Percentiles rank a stretch among this genome's conserved stretches.
Conservation (phyloP, 2,113 vertebrate species). For the Phocoena phocoena region DNA sequence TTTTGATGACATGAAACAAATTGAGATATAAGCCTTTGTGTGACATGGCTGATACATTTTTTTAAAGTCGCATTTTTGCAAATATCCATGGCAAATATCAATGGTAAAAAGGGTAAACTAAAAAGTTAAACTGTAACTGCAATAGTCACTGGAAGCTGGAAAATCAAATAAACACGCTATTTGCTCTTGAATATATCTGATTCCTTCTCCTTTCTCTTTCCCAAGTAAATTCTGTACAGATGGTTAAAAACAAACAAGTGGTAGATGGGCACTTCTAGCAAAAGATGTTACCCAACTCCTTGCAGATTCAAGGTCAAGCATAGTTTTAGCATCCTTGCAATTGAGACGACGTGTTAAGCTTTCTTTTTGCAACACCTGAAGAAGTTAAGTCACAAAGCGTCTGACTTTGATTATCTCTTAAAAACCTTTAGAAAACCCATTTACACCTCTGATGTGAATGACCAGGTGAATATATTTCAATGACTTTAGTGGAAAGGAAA, state of each 20-base stretch:
- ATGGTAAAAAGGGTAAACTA: neutral
- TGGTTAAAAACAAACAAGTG: constrained; percentile 70
- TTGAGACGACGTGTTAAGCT: constrained; percentile 74
- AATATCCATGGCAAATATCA: constrained; percentile 35
- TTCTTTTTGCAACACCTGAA: constrained; percentile 75
- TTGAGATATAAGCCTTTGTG: neutral
- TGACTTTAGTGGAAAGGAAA: constrained; percentile 74
- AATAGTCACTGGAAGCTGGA: neutral
- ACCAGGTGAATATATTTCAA: constrained; percentile 82
- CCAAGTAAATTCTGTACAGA: constrained; percentile 70
- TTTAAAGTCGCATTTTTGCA: neutral
- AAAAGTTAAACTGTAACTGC: constrained; percentile 27
- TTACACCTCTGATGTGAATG: constrained; percentile 86
- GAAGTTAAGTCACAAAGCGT: constrained; percentile 83
- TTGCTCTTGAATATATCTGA: constrained; percentile 32
- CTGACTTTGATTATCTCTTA: constrained; percentile 74
- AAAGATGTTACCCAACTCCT: constrained; percentile 69
- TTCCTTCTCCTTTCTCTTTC: constrained; percentile 28
- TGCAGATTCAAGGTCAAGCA: constrained; percentile 83
- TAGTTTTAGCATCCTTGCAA: constrained; percentile 78
- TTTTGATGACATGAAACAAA: constrained; percentile 26
- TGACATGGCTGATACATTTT: neutral
- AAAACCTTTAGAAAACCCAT: constrained; percentile 87
- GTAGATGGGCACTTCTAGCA: constrained; percentile 73
- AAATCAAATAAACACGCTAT: constrained; percentile 57